Base-by-base conservation (phyloP, 2,888 invertebrate species). In the Syrphus vitripennis region DNA sequence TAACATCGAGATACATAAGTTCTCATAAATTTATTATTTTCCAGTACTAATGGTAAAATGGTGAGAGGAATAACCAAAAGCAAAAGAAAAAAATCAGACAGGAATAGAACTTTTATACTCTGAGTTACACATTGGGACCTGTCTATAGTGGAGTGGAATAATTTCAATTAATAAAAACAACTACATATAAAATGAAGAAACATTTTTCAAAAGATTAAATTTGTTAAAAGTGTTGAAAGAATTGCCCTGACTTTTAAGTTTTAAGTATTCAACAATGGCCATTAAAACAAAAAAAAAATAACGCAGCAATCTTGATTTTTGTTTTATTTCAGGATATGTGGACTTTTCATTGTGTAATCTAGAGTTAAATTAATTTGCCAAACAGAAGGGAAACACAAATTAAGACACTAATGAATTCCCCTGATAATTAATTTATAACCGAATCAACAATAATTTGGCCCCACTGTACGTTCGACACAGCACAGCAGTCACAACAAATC, bases 11-110 rank as follows among this genome's bases (percentile, higher is more conserved):
- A 72, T 71, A 37, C 40, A 78, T 70, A 61, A 70, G 61, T 78
- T 70, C 45, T 53, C 70, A 78, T 70, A 48, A 48, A 77, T 70
- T 21, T 55, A 76, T 57, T 45, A 76, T 76, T 67, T 76, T 53
- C 53, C 50, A 50, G 50, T 50, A 50, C 50, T 67, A 50, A 67
- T 50, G 50, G 65, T 48, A 34, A 21, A 67, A 50, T 34, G 4
- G 55, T 21, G 53, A 59, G 37, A 29, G 21, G 34, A 59, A 63
- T 34, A 9, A 10, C 21, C 4, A 61, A 53, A 24, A 70, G 16
- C 45, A 67, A 48, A 48, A n/a, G 3, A 57, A 26, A n/a, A n/a
- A n/a, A 29, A 40, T 14, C 59, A 34, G 61, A 78, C 77, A 37
- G 63, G 70, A 78, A 78, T 78, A 70, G 70, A 78, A 70, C 42